A percentile compares a stretch with the other conserved stretches of the same genome.
Evolutionary conservation across 2,888 invertebrate genomes (phyloP).

Genomic region (Saturnia pavonia): DNA sequence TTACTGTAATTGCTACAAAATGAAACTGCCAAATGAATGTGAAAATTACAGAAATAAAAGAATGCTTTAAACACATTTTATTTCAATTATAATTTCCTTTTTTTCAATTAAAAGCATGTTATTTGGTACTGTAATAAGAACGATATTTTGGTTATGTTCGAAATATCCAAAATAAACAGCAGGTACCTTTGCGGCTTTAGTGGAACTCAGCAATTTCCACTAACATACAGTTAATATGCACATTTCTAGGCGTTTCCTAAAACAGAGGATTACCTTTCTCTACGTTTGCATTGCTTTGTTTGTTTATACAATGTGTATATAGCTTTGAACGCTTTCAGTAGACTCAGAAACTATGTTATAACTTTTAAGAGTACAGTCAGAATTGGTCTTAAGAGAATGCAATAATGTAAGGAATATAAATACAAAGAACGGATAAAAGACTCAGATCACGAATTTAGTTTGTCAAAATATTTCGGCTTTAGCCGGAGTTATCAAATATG

Average conservation of each 20-base stretch:
- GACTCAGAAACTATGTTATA: not conserved
- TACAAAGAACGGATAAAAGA: not conserved
- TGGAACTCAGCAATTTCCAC: not conserved
- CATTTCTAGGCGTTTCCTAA: not conserved
- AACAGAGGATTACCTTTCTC: not conserved
- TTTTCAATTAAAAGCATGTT: not conserved
- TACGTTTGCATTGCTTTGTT: not conserved
- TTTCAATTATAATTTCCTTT: conserved; percentile 23
- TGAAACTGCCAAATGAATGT: conserved; percentile 71
- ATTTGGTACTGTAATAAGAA: not conserved
- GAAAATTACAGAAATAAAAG: conserved; percentile 62
- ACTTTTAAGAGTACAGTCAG: not conserved
- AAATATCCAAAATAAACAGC: not conserved
- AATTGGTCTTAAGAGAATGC: not conserved
- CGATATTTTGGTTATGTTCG: not conserved
- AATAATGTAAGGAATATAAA: not conserved
- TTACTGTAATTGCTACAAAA: conserved; percentile 55
- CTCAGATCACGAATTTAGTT: not conserved
- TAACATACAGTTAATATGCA: not conserved
- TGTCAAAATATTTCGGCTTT: too few relatives aligned
- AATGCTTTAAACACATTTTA: conserved; percentile 50
- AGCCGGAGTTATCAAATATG: too few relatives aligned
- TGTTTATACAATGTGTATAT: not conserved
- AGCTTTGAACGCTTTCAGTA: not conserved
- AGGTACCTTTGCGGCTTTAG: not conserved